phyloP scores from a whole-genome alignment of 2,797 vertebrate genomes.

The Tarsius wallacei region DNA sequence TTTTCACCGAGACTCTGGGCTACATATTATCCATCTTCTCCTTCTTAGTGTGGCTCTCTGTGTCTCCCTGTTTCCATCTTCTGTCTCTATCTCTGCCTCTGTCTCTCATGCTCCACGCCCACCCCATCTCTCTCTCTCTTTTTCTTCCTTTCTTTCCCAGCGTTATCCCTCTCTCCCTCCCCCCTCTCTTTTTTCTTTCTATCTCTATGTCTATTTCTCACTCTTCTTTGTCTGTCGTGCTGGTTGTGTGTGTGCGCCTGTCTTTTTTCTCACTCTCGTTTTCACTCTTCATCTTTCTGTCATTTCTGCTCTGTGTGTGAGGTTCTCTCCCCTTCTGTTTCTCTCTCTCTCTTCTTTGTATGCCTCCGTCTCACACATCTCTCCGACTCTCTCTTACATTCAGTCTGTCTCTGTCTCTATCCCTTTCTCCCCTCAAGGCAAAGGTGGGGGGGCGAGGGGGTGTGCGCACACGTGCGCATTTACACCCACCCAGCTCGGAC shows the following conservation, averaged over 20 bases:
- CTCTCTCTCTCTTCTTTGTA: no score
- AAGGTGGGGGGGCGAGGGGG: background rate
- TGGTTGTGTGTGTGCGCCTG: background rate
- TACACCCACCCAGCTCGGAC: background rate
- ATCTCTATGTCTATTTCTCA: slow-evolving; percentile 81
- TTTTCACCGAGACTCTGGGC: slow-evolving; percentile 47
- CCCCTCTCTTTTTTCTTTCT: slow-evolving; percentile 58
- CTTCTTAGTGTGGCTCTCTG: slow-evolving; percentile 60
- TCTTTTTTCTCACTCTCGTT: background rate
- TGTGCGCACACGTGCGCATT: background rate
- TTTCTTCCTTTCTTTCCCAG: background rate
- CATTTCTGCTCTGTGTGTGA: slow-evolving; percentile 17
- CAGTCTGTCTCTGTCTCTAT: background rate
- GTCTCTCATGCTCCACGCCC: background rate
- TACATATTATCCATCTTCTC: slow-evolving; percentile 53
- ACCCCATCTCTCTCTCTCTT: background rate
- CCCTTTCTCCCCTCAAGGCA: background rate
- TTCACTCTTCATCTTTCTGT: background rate
- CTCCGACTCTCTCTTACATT: background rate
- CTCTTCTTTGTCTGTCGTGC: slow-evolving; percentile 45
- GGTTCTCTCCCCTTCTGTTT: background rate
- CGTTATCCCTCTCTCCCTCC: background rate
- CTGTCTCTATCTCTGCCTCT: slow-evolving; percentile 18
- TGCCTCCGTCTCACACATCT: background rate
- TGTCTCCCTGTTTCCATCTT: slow-evolving; percentile 25